Percentiles rank a stretch among this genome's conserved stretches.
phyloP scores from a whole-genome alignment of 1,140 invertebrate genomes.

The Diabrotica virgifera region DNA sequence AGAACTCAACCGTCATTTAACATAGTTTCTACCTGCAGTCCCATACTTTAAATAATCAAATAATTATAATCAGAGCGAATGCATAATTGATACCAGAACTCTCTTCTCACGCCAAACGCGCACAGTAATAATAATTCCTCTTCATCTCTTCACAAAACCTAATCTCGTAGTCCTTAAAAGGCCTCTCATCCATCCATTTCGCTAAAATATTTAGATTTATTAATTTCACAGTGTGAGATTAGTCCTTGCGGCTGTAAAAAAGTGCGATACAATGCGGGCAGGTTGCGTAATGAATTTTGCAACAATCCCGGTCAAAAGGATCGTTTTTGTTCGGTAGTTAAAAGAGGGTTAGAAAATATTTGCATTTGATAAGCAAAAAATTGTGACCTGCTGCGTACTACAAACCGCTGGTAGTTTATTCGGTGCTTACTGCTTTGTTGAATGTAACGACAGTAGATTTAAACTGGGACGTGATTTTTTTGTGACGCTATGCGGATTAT shows the following conservation, averaged over 20 bases:
- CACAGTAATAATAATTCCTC: background rate
- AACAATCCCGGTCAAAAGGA: constrained; percentile 7
- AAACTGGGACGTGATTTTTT: too few relatives aligned
- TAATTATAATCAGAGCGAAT: constrained; percentile 12
- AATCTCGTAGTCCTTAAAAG: constrained; percentile 13
- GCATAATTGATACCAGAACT: constrained; percentile 8
- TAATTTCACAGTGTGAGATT: constrained; percentile 31
- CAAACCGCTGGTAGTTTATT: constrained; percentile 18
- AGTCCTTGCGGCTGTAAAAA: constrained; percentile 13
- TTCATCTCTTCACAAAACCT: background rate
- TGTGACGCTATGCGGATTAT: too few relatives aligned
- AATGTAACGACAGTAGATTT: too few relatives aligned
- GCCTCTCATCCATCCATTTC: constrained; percentile 13
- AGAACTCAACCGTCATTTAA: too few relatives aligned
- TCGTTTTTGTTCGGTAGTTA: constrained; percentile 21
- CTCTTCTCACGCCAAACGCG: constrained; percentile 9
- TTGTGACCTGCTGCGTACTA: constrained; percentile 18
- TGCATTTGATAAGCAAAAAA: constrained; percentile 24
- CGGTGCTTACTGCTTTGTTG: too few relatives aligned
- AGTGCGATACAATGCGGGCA: constrained; percentile 22
- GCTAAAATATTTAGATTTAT: constrained; percentile 32
- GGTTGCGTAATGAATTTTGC: constrained; percentile 19
- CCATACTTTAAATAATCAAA: background rate
- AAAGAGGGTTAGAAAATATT: constrained; percentile 28
- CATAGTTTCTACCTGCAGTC: too few relatives aligned